Evolutionary conservation across 2,113 vertebrate species (phyloP).

Genomic region (Zeus faber): DNA sequence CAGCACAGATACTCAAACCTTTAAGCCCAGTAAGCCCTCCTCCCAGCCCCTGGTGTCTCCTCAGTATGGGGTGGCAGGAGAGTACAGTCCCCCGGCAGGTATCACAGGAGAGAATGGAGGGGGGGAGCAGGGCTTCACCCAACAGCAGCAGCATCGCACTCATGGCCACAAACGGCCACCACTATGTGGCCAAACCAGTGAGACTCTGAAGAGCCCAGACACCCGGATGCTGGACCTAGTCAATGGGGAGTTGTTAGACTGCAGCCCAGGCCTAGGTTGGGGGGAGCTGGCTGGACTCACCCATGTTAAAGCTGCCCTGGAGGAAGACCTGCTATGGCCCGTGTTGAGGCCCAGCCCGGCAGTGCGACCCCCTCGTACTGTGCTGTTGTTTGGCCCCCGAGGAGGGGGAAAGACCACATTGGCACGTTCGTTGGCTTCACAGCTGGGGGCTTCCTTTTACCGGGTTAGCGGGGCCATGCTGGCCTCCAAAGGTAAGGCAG

Average conservation of each 20-base stretch:
- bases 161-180: slow-evolving; percentile 62
- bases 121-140: slow-evolving; percentile 65
- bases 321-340: slow-evolving; percentile 95
- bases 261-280: slow-evolving; percentile 86
- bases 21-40: slow-evolving; percentile 80
- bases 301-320: slow-evolving; percentile 84
- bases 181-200: slow-evolving; percentile 64
- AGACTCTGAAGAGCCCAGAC: slow-evolving; percentile 80
- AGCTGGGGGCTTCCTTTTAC: slow-evolving; percentile 88
- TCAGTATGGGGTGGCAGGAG: slow-evolving; percentile 70
- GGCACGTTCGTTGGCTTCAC: slow-evolving; percentile 86
- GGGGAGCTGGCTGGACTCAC: slow-evolving; percentile 85
- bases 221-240: slow-evolving; percentile 83
- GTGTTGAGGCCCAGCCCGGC: slow-evolving; percentile 76
- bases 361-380: slow-evolving; percentile 74
- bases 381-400: slow-evolving; percentile 91
- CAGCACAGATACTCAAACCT: slow-evolving; percentile 71
- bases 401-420: slow-evolving; percentile 87
- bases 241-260: slow-evolving; percentile 85
- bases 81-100: slow-evolving; percentile 80
- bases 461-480: slow-evolving; percentile 79
- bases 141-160: slow-evolving; percentile 53
- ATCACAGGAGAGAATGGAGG: slow-evolving; percentile 76
- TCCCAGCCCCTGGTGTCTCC: slow-evolving; percentile 82
- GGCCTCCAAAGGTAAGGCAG: slow-evolving; percentile 83